Conservation (phyloP, 2,888 invertebrate genomes). For the Tachina lurida region DNA sequence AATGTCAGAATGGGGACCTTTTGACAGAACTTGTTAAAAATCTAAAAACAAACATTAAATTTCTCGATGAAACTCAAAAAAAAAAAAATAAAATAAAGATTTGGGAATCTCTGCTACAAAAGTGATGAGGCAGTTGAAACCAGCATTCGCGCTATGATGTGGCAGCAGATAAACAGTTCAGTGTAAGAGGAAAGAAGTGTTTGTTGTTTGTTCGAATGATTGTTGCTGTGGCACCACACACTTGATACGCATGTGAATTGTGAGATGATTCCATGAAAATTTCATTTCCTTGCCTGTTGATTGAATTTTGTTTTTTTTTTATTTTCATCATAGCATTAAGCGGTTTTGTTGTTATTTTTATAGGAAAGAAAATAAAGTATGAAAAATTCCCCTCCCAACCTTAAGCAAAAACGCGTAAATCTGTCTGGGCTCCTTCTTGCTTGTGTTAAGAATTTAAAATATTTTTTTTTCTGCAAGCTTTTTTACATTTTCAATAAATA, state of each 20-base stretch:
- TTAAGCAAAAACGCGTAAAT: constrained; percentile 33
- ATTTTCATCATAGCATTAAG: constrained; percentile 2
- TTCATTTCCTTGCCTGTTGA: constrained; percentile 66
- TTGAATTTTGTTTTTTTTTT: constrained; percentile 48
- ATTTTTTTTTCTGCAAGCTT: constrained; percentile 30
- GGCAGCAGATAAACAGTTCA: background rate
- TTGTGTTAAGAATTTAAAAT: constrained; percentile 51
- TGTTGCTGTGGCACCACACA: constrained; percentile 24
- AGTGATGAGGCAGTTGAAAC: constrained; percentile 9
- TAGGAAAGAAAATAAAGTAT: background rate
- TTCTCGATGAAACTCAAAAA: no score
- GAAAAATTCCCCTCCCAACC: constrained; percentile 35
- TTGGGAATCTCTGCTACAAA: background rate
- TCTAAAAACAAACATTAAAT: no score
- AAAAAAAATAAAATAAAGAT: no score
- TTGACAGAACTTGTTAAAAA: no score
- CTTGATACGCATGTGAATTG: constrained; percentile 64
- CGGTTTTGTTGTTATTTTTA: constrained; percentile 9
- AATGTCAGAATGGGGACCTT: no score
- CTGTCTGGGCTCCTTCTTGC: constrained; percentile 41
- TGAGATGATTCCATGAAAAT: constrained; percentile 47
- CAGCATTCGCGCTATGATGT: background rate
- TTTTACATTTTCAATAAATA: constrained; percentile 45
- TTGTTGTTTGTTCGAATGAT: background rate
- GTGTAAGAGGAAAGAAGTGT: background rate